Percentiles rank a stretch among this genome's conserved stretches.
These are phyloP conservation scores for Oncopodura yosiiana DNA, from an alignment of 1,140 invertebrate species.

Conservation along the genomic window DNA sequence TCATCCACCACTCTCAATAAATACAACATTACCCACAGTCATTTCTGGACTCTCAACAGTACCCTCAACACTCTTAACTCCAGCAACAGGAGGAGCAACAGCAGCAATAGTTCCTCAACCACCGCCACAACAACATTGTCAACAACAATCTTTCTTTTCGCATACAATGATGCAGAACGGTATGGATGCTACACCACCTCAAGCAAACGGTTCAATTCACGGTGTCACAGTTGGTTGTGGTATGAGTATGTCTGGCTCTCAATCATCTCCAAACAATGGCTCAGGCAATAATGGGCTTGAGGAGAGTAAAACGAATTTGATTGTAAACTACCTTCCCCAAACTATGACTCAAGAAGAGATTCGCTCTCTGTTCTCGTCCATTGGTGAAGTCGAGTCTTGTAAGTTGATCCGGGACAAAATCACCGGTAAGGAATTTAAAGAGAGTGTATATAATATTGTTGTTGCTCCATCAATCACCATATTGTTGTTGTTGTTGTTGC, in stretches of 20 bases:
- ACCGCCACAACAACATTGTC: not conserved
- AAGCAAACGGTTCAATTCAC: slow-evolving; percentile 38
- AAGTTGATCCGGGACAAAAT: slow-evolving; percentile 98
- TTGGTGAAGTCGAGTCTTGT: slow-evolving; percentile 97
- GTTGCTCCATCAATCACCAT: too few relatives aligned
- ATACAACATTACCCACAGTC: too few relatives aligned
- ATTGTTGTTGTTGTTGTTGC: too few relatives aligned
- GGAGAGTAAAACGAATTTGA: slow-evolving; percentile 95
- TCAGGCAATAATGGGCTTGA: slow-evolving; percentile 49
- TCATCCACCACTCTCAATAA: too few relatives aligned
- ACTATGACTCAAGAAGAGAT: slow-evolving; percentile 99
- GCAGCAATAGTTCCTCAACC: not conserved
- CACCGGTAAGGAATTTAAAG: slow-evolving; percentile 84
- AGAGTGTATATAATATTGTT: too few relatives aligned
- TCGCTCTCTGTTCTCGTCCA: slow-evolving; percentile 89
- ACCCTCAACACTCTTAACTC: too few relatives aligned
- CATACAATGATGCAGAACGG: slow-evolving; percentile 70
- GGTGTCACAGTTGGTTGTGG: slow-evolving; percentile 27
- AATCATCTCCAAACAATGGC: slow-evolving; percentile 25
- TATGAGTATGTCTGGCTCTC: slow-evolving; percentile 23
- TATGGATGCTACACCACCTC: slow-evolving; percentile 49
- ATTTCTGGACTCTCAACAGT: too few relatives aligned
- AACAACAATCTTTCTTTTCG: too few relatives aligned
- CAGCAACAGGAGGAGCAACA: not conserved
- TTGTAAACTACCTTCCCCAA: slow-evolving; percentile 98